Base-by-base conservation (phyloP, 1,140 invertebrate genomes). In the Cotesia typhae region DNA sequence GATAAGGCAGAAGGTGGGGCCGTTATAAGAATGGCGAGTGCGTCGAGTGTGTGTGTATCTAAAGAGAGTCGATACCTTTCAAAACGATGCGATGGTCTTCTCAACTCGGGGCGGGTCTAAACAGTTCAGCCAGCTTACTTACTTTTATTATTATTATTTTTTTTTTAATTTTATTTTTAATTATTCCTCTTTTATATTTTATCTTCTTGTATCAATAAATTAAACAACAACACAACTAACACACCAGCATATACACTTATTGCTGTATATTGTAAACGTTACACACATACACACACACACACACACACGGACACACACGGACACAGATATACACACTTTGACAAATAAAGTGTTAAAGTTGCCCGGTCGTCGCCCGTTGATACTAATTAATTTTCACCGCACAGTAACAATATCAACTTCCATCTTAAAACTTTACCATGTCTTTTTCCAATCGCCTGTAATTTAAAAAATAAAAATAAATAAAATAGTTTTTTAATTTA, bases 1-100 rank as follows among this genome's bases (percentile, higher is more conserved):
- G 70, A 65, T 72, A 72, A 72, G 64, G 70, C 70, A 66, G 70
- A 71, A 72, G 70, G 60, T 70, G 57, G 70, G 64, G 64, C 70
- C 14, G 53, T 14, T 12, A 57, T 10, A 66, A 71, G 52, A 71
- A 71, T 57, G 47, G 61, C 20, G 47, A 47, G 38, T 51, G 47
- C 59, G 59, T 60, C 9, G 37, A n/a, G 37, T 64, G 28, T 64
- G 37, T 64, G 61, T 37, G 12, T 35, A 64, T 64, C 14, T 64
- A 10, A 28, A 64, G 36, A 64, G 61, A 41, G 37, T 64, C 35
- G 12, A 64, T 64, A 64, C 61, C 35, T 64, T 47, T 36, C 28
- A 41, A 64, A 37, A 64, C 53, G 35, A 64, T n/a, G 37, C 5
- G 61, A 28, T 64, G n/a, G 37, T 61, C 28, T 17, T 41, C 61